Base-by-base conservation (phyloP, 2,888 invertebrate genomes). In the Cylindroiulus punctatus region DNA sequence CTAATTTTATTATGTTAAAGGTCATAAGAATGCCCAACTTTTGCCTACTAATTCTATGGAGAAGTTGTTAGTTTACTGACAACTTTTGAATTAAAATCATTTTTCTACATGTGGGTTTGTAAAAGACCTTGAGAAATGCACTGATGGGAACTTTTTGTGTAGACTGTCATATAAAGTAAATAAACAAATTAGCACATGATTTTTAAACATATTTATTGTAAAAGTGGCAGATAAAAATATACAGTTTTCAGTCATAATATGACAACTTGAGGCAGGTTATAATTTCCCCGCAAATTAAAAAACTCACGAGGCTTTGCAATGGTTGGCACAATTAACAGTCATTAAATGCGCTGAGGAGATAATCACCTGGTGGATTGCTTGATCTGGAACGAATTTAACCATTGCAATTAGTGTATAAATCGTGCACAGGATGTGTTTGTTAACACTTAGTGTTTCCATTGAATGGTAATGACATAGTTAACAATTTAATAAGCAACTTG, bases 171-270 rank as follows among this genome's bases (percentile, higher is more conserved):
- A 44, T 65, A 65, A 65, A 65, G 26, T 19, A 65, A 65, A 47
- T 47, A 14, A 3, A n/a, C 52, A 65, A 65, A 47, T 47, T 10
- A 3, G 1, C 52, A 26, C 26, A 12, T 65, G 44, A 14, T 65
- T 65, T 65, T 65, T 65, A 65, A 65, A 65, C 26, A 26, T 65
- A 65, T 65, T 65, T 65, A 65, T 65, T 65, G 65, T 26, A 65
- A 44, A 65, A 65, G 65, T 65, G 8, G 2, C 65, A 65, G 22
- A 26, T 65, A 65, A 65, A 65, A 65, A 65, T 65, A 26, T 65
- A 65, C 65, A 65, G 65, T 65, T 65, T 22, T 65, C 65, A 26
- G 19, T 65, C 26, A 26, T 0, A 10, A 0, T 12, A 26, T 65
- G 26, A 65, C 65, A 65, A 10, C 22, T 22, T 65, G 65, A 65